phyloP scores from a whole-genome alignment of 2,113 vertebrate species.

The Mesoclemmys tuberculata region DNA sequence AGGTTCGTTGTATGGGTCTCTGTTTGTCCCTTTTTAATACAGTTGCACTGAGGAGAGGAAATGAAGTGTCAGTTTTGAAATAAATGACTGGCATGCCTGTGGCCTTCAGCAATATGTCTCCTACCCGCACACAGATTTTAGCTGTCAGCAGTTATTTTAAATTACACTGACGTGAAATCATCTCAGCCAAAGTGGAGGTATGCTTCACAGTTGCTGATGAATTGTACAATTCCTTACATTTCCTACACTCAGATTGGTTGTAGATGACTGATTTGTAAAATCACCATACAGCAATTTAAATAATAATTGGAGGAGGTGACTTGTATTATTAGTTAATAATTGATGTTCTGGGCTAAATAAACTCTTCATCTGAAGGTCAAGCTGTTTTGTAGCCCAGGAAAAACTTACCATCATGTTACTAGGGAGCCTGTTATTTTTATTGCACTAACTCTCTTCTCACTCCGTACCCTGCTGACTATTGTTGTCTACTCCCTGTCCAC shows the following conservation, averaged over 20 bases:
- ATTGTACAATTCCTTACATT: neutral
- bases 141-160: slow-evolving; percentile 51
- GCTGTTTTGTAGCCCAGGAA: neutral
- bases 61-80: slow-evolving; percentile 10
- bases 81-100: slow-evolving; percentile 8
- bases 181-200: neutral
- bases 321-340: neutral
- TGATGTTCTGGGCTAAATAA: neutral
- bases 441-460: neutral
- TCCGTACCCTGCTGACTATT: neutral
- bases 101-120: slow-evolving; percentile 40
- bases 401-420: neutral
- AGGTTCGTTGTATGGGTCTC: slow-evolving; percentile 35
- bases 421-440: rapidly evolving
- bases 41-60: slow-evolving; percentile 51
- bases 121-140: slow-evolving; percentile 18
- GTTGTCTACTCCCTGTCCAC: neutral
- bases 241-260: neutral
- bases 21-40: slow-evolving; percentile 46
- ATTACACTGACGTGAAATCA: neutral
- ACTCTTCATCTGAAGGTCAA: neutral
- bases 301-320: neutral
- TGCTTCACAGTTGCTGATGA: neutral
- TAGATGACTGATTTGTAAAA: neutral
- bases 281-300: neutral